Percentiles rank a stretch among this genome's conserved stretches.
Evolutionary conservation across 1,140 invertebrate species (phyloP).

Genomic region (Lucilia cuprina): DNA sequence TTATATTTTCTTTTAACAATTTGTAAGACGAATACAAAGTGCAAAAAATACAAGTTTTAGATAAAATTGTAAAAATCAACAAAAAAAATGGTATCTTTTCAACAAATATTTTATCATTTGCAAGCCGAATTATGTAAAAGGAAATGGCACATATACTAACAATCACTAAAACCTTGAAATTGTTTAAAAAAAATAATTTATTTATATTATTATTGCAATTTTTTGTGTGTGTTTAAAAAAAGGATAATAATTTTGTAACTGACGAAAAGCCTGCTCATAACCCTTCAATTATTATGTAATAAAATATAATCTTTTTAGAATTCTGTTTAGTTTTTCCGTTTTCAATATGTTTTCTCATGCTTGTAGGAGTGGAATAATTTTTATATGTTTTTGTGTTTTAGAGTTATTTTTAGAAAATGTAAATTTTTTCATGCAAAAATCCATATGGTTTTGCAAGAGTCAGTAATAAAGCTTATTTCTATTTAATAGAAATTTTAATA

Average conservation of each 20-base stretch:
- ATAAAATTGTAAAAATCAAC: too few species aligned
- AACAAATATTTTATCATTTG: background rate
- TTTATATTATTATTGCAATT: background rate
- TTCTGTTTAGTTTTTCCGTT: background rate
- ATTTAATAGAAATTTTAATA: too few species aligned
- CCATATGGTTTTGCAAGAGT: background rate
- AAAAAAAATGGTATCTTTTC: background rate
- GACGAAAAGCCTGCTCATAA: background rate
- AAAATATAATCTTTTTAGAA: background rate
- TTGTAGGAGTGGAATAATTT: background rate
- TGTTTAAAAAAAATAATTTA: background rate
- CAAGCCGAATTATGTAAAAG: background rate
- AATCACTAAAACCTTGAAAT: background rate
- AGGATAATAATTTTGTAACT: too few species aligned
- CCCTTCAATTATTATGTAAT: background rate
- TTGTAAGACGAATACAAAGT: background rate
- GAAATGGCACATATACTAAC: too few species aligned
- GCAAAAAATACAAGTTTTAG: background rate
- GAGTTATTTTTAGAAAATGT: background rate
- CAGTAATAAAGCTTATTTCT: too few species aligned
- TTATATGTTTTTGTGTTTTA: background rate
- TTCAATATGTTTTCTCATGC: background rate
- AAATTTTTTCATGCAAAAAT: background rate
- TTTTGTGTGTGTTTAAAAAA: background rate
- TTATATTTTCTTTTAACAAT: background rate